Base-by-base conservation (phyloP, 2,888 invertebrate species). In the Melangyna quadrimaculata region DNA sequence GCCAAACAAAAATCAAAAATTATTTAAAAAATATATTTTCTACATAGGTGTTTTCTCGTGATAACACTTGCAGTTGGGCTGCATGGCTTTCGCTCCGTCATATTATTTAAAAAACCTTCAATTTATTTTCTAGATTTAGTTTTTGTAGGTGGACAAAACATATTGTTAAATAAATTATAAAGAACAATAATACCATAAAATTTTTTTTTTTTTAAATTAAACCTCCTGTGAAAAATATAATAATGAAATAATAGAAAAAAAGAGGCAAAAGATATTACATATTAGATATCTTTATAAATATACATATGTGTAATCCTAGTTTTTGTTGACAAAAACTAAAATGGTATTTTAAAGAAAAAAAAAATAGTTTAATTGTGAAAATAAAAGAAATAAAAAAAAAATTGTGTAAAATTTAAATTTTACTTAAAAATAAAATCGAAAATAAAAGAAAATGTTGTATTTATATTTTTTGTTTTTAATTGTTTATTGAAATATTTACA, bases 401-500 rank as follows among this genome's bases (percentile, higher is more conserved):
- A 73, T 45, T 53, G 57, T 63, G 77, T 77, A 35, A 65, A 72
- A 35, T 24, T 24, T 43, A 63, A 55, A 55, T 70, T 74, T 70
- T 45, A 70, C 51, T 71, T 67, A 70, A 79, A 74, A 79, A 74
- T 71, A 48, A 75, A 74, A 74, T n/a, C 9, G 29, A 67, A 65
- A 74, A 37, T 55, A 40, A 63, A 70, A 55, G 78, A 70, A 71
- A 79, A 59, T 53, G 61, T 48, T 37, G n/a, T n/a, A 8, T 19
- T 48, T 65, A 17, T 35, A 14, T 51, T 35, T 59, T 7, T 32
- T 19, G 53, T 65, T 45, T 51, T 59, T 37, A 40, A 48, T 24
- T 65, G n/a, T 43, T 53, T 84, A 53, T 79, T 79, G 71, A 75
- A 61, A 80, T 84, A 77, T 81, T 72, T 77, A 79, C 79, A 79